Conservation (phyloP, 1,140 invertebrate genomes). For the Aphaenogaster rudis region DNA sequence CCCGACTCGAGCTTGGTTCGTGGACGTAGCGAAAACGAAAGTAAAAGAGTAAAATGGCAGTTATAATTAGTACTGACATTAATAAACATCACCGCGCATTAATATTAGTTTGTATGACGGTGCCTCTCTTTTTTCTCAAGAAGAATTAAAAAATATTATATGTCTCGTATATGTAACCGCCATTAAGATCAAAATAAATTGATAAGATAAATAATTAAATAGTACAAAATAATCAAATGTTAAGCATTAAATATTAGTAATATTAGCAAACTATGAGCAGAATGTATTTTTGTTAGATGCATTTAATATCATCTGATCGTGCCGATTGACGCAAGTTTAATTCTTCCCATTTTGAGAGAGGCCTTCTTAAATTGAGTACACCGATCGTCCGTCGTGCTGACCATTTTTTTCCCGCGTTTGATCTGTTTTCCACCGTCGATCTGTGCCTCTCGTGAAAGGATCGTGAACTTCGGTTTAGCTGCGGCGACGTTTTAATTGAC, state of each 20-base stretch:
- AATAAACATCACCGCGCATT: not conserved
- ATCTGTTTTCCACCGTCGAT: not conserved
- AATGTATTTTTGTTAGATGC: not conserved
- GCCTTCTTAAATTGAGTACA: not conserved
- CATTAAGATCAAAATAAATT: not conserved
- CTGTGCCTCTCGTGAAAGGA: slow-evolving; percentile 16
- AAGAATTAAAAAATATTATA: not conserved
- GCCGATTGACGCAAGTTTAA: slow-evolving; percentile 2
- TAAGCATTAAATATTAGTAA: not conserved
- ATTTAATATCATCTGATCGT: not conserved
- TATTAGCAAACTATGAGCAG: not conserved
- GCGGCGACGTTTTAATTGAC: slow-evolving; percentile 55
- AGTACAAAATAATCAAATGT: not conserved
- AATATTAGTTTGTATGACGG: not conserved
- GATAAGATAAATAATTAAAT: not conserved
- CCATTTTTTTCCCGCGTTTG: not conserved
- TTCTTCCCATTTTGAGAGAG: not conserved
- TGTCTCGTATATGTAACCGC: not conserved
- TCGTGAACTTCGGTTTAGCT: slow-evolving; percentile 41
- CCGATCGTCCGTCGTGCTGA: not conserved
- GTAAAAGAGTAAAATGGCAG: not conserved
- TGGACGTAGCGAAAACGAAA: not conserved
- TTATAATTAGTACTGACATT: slow-evolving; percentile 6
- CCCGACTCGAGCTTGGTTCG: not conserved
- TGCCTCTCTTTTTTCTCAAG: not conserved